These are phyloP conservation scores for Maccullochella peelii DNA, from an alignment of 2,113 vertebrate species.

Conservation along the genomic window DNA sequence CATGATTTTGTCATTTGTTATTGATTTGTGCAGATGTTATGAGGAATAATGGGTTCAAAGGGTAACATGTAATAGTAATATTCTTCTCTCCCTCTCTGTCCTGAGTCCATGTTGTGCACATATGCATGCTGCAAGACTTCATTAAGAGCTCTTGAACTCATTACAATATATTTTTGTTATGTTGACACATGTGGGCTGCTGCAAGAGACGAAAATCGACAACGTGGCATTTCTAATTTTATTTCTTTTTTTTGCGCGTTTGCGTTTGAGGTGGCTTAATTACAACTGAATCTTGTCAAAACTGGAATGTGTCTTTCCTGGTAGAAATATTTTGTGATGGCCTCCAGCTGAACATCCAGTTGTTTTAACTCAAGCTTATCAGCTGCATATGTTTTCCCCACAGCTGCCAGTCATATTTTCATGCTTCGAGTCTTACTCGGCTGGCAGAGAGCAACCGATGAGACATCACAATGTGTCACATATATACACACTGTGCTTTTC, in stretches of 20 bases:
- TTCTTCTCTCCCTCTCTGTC: background rate
- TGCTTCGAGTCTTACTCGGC: conserved; percentile 17
- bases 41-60: background rate
- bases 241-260: background rate
- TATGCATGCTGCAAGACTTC: background rate
- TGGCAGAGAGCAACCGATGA: conserved; percentile 24
- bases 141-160: background rate
- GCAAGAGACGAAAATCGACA: background rate
- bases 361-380: conserved; percentile 66
- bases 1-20: background rate
- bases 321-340: conserved; percentile 43
- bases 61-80: background rate
- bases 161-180: background rate
- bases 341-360: conserved; percentile 62
- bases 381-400: conserved; percentile 55
- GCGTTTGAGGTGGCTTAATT: conserved; percentile 34
- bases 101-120: background rate
- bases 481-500: background rate
- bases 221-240: conserved; percentile 20
- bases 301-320: conserved; percentile 45
- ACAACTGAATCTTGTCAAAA: conserved; percentile 36
- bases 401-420: conserved; percentile 65
- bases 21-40: background rate
- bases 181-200: background rate
- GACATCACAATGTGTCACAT: conserved; percentile 31